Evolutionary conservation across 2,888 invertebrate species (phyloP), one percentile per base, ranked within the genome.

Genomic region (Trimorus sp.): DNA sequence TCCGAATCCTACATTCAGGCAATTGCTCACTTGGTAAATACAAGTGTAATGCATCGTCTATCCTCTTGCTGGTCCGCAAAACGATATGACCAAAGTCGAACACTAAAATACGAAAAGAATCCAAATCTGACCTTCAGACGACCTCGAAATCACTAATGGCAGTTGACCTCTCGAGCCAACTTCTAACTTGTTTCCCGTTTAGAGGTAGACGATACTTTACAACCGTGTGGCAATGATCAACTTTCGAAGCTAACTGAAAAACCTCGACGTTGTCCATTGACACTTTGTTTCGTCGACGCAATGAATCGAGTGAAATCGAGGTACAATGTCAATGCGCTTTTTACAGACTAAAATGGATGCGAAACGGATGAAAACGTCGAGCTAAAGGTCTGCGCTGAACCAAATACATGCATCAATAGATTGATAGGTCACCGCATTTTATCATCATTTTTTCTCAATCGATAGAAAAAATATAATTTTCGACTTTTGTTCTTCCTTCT

Each of bases 381-480:
- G 79, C 71, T 77, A 63, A 66, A 84, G 62, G 79, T 71, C 68
- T 48, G 37, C 42, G 37, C 58, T 68, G 76, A 85, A 85, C 74
- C 45, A 71, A 84, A 78, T 59, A 66, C 71, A 80, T 82, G 71
- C 87, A 89, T 74, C 88, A 86, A 89, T 89, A 66, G 79, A 88
- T 90, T 87, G 89, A 90, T 90, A 89, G 88, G 89, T 90, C 89
- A 89, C 89, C 88, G 89, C 87, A 85, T 88, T 88, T 89, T 75
- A 78, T 82, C 78, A 62, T 82, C 45, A 45, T 88, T 89, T 86
- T 86, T 85, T 40, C 85, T 87, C 89, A 89, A 88, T 91, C 86
- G 90, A 90, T 91, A 90, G 91, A 91, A 91, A 91, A 91, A 91
- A 91, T 91, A 91, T 91, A 90, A 91, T 90, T 89, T 89, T 89